These are phyloP conservation scores for Dinothrombium tinctorium DNA, from an alignment of 1,140 invertebrate genomes.

Conservation along the genomic window DNA sequence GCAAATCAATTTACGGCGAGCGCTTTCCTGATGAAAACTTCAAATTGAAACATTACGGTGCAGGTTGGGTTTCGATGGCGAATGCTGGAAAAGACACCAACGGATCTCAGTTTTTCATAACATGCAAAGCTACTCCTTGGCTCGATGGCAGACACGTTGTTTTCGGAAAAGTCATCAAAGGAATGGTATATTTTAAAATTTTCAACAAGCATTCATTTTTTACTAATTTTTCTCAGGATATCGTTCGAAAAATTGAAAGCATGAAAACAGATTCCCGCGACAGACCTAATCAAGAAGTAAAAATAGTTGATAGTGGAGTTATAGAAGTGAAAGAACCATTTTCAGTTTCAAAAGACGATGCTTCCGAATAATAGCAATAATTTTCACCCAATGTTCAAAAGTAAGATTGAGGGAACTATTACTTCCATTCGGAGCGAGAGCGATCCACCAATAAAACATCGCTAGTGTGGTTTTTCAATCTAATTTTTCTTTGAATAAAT, in stretches of 20 bases:
- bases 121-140: constrained; percentile 71
- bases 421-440: too few species aligned
- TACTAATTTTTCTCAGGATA: constrained; percentile 24
- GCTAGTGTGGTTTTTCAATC: too few species aligned
- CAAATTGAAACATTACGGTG: constrained; percentile 53
- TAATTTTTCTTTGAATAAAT: too few species aligned
- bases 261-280: constrained; percentile 22
- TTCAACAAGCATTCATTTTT: neutral
- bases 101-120: constrained; percentile 96
- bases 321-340: constrained; percentile 19
- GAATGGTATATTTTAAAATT: constrained; percentile 34
- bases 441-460: too few species aligned
- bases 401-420: too few species aligned
- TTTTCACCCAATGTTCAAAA: neutral
- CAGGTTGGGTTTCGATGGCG: constrained; percentile 65
- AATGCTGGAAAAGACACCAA: constrained; percentile 83
- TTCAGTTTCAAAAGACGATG: constrained; percentile 50
- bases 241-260: constrained; percentile 28
- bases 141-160: constrained; percentile 49
- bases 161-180: constrained; percentile 39
- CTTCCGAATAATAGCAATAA: constrained; percentile 29
- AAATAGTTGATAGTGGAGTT: constrained; percentile 19
- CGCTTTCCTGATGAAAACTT: constrained; percentile 87
- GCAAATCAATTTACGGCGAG: constrained; percentile 54
- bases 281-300: constrained; percentile 24